phyloP scores from a whole-genome alignment of 1,140 invertebrate species.

The Drosophila mayri region DNA sequence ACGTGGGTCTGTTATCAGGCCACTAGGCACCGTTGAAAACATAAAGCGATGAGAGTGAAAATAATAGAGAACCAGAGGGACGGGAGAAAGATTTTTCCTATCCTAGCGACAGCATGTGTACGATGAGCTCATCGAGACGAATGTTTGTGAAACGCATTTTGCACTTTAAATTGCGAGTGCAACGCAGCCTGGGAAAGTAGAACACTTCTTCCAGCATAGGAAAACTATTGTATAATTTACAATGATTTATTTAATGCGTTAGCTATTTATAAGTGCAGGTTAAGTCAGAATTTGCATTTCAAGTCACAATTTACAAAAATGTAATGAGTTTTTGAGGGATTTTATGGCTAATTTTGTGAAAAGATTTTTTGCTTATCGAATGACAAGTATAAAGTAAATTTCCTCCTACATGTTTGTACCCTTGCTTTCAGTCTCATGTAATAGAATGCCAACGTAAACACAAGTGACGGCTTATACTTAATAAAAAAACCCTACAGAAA shows the following conservation, averaged over 20 bases:
- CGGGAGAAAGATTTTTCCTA: slow-evolving; percentile 11
- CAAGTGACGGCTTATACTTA: background rate
- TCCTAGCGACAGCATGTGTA: slow-evolving; percentile 2
- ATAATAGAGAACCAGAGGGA: slow-evolving; percentile 5
- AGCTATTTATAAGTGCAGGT: background rate
- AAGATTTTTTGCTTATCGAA: background rate
- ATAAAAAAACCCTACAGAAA: background rate
- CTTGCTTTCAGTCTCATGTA: background rate
- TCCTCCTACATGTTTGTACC: background rate
- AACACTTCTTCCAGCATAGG: background rate
- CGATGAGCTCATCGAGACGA: slow-evolving; percentile 35
- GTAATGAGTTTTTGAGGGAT: background rate
- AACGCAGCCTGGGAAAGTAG: slow-evolving; percentile 15
- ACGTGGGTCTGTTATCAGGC: slow-evolving; percentile 44
- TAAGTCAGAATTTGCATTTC: background rate
- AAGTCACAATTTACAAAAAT: background rate
- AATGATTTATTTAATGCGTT: background rate
- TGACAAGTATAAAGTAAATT: background rate
- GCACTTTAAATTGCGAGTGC: slow-evolving; percentile 19
- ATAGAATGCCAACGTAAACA: background rate
- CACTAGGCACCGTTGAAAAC: slow-evolving; percentile 10
- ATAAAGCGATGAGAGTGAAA: slow-evolving; percentile 23
- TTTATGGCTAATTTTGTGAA: background rate
- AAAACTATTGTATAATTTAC: background rate
- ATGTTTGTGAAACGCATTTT: slow-evolving; percentile 37